A percentile compares a stretch with the other conserved stretches of the same genome.
Conservation (phyloP, 1,140 invertebrate genomes). For the Rhopalosiphum padi region DNA sequence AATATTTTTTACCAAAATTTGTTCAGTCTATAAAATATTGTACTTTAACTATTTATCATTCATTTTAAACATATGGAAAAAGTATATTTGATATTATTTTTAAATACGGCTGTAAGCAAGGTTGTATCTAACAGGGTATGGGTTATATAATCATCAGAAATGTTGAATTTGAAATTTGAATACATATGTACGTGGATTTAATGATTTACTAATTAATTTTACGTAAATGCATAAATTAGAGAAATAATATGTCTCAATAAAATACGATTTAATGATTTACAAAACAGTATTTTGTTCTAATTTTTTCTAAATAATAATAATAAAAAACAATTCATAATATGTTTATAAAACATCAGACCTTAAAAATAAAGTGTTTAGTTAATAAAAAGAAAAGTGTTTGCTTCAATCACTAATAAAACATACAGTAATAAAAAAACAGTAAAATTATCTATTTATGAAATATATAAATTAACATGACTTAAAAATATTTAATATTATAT, state of each 20-base stretch:
- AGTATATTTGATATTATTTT: not conserved
- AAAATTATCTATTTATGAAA: slow-evolving; percentile 22
- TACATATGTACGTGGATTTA: too few species aligned
- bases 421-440: not conserved
- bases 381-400: not conserved
- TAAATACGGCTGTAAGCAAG: not conserved
- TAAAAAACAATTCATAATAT: not conserved
- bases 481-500: not conserved
- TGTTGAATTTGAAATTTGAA: too few species aligned
- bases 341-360: not conserved
- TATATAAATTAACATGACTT: not conserved
- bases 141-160: not conserved
- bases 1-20: not conserved
- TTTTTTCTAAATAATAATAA: slow-evolving; percentile 1
- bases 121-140: too few species aligned
- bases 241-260: not conserved
- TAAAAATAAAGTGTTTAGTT: not conserved
- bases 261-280: not conserved
- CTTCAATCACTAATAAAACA: not conserved
- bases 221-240: not conserved
- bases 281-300: not conserved
- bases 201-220: too few species aligned
- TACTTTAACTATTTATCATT: not conserved
- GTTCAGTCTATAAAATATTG: not conserved
- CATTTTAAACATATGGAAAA: not conserved